phyloP scores from a whole-genome alignment of 2,113 vertebrate genomes.

The Struthidea cinerea region DNA sequence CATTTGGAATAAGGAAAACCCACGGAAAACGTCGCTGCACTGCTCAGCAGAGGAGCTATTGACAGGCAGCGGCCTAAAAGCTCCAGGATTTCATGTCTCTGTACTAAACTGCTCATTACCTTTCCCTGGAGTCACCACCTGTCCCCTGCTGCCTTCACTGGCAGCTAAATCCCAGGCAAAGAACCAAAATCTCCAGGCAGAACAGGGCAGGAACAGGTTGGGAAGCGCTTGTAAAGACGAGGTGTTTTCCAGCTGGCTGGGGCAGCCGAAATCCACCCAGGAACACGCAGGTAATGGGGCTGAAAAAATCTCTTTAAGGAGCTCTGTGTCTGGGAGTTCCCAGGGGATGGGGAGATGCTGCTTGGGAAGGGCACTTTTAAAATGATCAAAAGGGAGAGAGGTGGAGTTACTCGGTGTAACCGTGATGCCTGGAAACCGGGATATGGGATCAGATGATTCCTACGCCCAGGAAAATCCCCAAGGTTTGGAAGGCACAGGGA shows the following conservation, averaged over 20 bases:
- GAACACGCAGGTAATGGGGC: not conserved
- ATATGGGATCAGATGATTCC: not conserved
- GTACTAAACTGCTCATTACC: not conserved
- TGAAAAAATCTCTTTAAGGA: not conserved
- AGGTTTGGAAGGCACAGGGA: not conserved
- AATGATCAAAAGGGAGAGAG: not conserved
- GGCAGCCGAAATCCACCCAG: not conserved
- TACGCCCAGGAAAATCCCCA: fast-evolving
- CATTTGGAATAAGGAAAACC: not conserved
- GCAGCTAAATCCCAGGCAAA: not conserved
- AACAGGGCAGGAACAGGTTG: not conserved
- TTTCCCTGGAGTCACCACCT: not conserved
- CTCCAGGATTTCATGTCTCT: not conserved
- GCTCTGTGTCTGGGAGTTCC: not conserved
- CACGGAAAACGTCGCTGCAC: not conserved
- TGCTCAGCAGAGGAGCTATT: not conserved
- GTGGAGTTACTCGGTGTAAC: not conserved
- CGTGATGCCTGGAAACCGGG: not conserved
- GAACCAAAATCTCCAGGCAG: not conserved
- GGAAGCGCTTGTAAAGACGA: not conserved
- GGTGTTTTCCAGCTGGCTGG: not conserved
- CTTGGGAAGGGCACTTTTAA: not conserved
- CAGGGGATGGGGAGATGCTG: not conserved
- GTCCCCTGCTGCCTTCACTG: not conserved
- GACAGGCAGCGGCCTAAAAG: not conserved